Evolutionary conservation across 2,113 vertebrate genomes (phyloP).

Genomic region (Gopherus flavomarginatus): DNA sequence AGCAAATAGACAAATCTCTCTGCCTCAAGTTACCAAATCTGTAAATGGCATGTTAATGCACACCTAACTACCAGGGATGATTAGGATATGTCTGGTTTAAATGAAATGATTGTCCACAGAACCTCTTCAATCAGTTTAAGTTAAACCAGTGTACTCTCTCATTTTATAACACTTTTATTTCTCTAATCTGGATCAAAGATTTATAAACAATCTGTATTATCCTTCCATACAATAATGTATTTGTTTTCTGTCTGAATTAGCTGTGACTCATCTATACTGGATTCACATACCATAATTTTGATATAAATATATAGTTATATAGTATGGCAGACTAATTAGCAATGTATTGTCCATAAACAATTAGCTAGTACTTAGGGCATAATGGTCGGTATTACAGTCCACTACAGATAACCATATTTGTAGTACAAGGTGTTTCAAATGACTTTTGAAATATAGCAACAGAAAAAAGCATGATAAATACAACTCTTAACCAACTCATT

Average conservation of each 20-base stretch:
- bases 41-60: background rate
- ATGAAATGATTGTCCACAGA: background rate
- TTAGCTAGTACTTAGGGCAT: background rate
- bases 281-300: background rate
- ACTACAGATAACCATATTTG: background rate
- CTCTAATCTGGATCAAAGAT: background rate
- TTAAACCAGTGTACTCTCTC: background rate
- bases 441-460: background rate
- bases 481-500: background rate
- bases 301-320: background rate
- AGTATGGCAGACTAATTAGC: background rate
- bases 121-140: background rate
- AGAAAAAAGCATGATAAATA: background rate
- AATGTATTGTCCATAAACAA: background rate
- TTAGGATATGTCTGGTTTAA: background rate
- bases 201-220: background rate
- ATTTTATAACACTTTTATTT: background rate
- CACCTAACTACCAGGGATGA: background rate
- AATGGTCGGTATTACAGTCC: background rate
- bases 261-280: background rate
- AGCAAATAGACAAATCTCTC: background rate
- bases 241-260: background rate
- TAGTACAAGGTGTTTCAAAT: background rate
- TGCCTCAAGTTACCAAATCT: background rate
- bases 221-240: background rate